Percentiles rank a stretch among this genome's conserved stretches.
These are phyloP conservation scores for Mormyrus proboscirostris DNA, from an alignment of 2,797 vertebrate genomes.

Conservation along the genomic window DNA sequence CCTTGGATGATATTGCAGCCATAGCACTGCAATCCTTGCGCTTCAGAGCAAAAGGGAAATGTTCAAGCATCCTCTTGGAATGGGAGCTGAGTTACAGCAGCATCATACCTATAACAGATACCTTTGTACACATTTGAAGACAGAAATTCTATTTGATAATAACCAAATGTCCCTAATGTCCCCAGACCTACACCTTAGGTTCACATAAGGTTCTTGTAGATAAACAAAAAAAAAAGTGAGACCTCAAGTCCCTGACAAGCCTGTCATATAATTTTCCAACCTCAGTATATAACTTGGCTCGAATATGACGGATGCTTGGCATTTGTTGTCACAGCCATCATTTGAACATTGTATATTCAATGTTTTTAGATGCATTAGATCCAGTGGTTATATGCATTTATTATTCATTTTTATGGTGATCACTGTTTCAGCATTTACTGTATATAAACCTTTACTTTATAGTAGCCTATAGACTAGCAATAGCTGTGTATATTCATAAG, in stretches of 20 bases:
- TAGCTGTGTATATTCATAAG: not conserved
- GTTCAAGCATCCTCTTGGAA: not conserved
- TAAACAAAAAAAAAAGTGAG: not conserved
- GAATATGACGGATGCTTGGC: not conserved
- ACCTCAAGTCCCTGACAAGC: not conserved
- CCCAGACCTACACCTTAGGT: not conserved
- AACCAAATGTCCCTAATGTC: not conserved
- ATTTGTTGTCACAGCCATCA: not conserved
- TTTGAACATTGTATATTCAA: not conserved
- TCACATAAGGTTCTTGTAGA: not conserved
- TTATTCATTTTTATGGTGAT: not conserved
- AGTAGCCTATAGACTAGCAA: not conserved
- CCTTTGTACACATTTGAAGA: not conserved
- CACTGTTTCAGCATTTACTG: not conserved
- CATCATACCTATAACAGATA: not conserved
- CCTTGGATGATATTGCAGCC: conserved; percentile 63
- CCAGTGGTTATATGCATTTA: not conserved
- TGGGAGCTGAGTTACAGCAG: not conserved
- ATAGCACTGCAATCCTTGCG: conserved; percentile 57
- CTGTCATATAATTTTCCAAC: not conserved
- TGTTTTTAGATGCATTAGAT: not conserved
- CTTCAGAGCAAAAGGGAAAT: conserved; percentile 36
- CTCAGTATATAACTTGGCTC: not conserved
- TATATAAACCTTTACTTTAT: not conserved
- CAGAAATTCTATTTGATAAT: not conserved